phyloP scores from a whole-genome alignment of 2,888 invertebrate species.

The Morpho deidamia region DNA sequence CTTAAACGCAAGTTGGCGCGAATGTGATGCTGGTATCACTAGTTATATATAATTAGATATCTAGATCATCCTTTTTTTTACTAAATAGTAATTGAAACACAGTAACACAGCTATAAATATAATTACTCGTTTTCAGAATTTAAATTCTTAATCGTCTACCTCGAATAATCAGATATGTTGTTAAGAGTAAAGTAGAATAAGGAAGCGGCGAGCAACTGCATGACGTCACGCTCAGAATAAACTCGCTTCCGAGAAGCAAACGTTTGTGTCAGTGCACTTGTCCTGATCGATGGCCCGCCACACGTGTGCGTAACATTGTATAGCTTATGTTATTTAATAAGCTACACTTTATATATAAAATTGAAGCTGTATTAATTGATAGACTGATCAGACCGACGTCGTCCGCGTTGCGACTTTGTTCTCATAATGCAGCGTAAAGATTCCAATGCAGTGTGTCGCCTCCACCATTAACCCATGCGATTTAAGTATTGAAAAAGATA shows the following conservation, averaged over 20 bases:
- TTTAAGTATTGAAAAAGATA: too few relatives aligned
- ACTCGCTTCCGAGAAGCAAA: slow-evolving; percentile 66
- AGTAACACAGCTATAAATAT: too few relatives aligned
- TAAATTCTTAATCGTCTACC: not conserved
- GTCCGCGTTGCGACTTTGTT: not conserved
- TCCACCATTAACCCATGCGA: too few relatives aligned
- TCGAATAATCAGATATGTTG: slow-evolving; percentile 5
- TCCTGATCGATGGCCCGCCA: slow-evolving; percentile 42
- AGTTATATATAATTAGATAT: too few relatives aligned
- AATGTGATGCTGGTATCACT: too few relatives aligned
- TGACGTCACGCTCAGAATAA: slow-evolving; percentile 71
- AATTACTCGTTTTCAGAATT: too few relatives aligned
- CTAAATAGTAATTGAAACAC: too few relatives aligned
- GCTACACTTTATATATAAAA: not conserved
- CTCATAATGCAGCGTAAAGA: too few relatives aligned
- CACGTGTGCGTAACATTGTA: slow-evolving; percentile 54
- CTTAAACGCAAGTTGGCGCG: too few relatives aligned
- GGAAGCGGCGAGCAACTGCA: slow-evolving; percentile 20
- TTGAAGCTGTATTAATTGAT: not conserved
- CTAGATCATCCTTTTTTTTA: too few relatives aligned
- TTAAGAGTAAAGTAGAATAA: slow-evolving; percentile 17
- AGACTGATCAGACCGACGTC: not conserved
- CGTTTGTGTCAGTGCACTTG: slow-evolving; percentile 65
- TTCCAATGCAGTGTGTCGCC: too few relatives aligned
- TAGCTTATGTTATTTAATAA: slow-evolving; percentile 2